Evolutionary conservation across 2,113 vertebrate genomes (phyloP).

Genomic region (human): DNA sequence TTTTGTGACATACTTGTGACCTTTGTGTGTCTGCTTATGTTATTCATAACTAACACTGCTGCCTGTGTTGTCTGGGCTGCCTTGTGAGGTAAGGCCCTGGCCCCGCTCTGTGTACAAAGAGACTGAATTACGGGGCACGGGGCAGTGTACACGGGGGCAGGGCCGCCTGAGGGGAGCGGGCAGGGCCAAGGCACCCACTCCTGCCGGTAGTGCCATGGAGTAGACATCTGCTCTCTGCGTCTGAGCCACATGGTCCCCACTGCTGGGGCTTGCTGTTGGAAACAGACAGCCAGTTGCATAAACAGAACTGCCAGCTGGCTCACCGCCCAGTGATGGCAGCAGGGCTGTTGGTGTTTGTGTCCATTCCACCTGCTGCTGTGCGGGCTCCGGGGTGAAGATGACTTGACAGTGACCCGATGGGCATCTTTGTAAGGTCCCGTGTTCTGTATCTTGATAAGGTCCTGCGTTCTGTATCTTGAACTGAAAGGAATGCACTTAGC

Average conservation of each 20-base stretch:
- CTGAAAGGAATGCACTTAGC: neutral
- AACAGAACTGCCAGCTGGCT: neutral
- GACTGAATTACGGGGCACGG: rapidly evolving
- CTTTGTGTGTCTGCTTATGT: neutral
- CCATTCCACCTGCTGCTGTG: rapidly evolving
- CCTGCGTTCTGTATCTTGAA: neutral
- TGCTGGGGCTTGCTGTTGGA: neutral
- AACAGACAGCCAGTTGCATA: rapidly evolving
- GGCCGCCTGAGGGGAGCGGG: neutral
- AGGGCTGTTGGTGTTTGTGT: neutral
- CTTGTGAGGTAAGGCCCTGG: neutral
- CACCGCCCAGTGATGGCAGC: rapidly evolving
- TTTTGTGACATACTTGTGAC: too few species aligned
- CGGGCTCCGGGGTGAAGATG: rapidly evolving
- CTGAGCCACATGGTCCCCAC: rapidly evolving
- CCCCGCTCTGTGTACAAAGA: neutral
- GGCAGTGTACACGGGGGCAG: neutral
- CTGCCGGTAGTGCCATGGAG: neutral
- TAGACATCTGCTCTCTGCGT: neutral
- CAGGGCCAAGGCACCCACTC: neutral
- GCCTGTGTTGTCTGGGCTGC: neutral
- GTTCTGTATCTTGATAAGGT: neutral
- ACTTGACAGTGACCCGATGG: rapidly evolving
- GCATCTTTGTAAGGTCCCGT: neutral
- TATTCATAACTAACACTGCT: rapidly evolving